Evolutionary conservation across 2,113 vertebrate species (phyloP).

Genomic region (Oryzias celebensis): DNA sequence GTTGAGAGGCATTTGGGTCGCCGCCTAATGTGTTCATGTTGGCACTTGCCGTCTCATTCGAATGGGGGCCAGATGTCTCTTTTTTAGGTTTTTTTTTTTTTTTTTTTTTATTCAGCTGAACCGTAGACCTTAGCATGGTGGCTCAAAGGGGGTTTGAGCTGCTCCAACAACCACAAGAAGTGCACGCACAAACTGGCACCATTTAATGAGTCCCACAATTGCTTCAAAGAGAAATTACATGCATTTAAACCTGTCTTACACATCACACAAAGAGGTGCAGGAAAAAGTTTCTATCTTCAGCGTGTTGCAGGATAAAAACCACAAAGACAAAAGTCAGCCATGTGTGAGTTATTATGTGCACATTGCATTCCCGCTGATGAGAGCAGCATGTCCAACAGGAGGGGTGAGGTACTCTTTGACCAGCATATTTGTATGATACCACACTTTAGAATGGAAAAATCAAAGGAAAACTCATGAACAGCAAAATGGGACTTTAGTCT

Average conservation of each 20-base stretch:
- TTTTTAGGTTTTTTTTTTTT: conserved; percentile 14
- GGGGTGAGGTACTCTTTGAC: conserved; percentile 69
- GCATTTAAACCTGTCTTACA: conserved; percentile 80
- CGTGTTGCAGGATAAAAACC: conserved; percentile 75
- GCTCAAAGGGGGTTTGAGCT: conserved; percentile 40
- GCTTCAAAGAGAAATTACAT: conserved; percentile 80
- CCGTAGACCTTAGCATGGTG: conserved; percentile 52
- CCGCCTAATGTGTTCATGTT: conserved; percentile 71
- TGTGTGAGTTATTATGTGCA: conserved; percentile 80
- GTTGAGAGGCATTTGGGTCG: conserved; percentile 59
- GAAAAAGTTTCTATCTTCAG: conserved; percentile 73
- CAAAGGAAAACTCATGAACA: conserved; percentile 70
- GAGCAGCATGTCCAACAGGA: conserved; percentile 75
- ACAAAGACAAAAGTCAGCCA: conserved; percentile 79
- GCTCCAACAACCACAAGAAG: conserved; percentile 58
- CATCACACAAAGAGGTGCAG: conserved; percentile 64
- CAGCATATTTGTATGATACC: conserved; percentile 73
- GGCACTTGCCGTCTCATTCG: conserved; percentile 50
- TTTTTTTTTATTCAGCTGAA: conserved; percentile 17
- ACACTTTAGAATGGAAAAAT: conserved; percentile 75
- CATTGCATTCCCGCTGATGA: conserved; percentile 74
- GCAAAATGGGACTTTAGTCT: conserved; percentile 64
- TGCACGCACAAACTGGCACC: conserved; percentile 67
- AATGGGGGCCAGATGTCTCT: conserved; percentile 78
- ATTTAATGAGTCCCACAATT: conserved; percentile 76